Conservation (phyloP, 2,888 invertebrate genomes). For the Spodoptera littoralis region DNA sequence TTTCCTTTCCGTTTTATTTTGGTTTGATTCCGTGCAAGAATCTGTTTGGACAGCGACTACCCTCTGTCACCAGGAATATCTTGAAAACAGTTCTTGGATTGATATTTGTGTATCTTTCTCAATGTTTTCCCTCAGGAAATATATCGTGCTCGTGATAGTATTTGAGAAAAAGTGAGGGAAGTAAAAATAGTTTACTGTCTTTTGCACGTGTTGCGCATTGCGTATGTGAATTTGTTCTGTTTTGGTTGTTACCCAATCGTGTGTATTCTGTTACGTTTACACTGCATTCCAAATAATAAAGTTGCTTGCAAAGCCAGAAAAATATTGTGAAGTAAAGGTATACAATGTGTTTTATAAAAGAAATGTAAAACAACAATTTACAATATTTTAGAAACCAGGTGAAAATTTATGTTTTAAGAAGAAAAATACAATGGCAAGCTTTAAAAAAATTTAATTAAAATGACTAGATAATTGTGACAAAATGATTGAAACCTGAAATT, state of each 20-base stretch:
- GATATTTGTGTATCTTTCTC: constrained; percentile 40
- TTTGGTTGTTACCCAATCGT: background rate
- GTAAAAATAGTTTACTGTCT: background rate
- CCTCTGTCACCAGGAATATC: constrained; percentile 40
- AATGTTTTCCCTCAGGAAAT: constrained; percentile 32
- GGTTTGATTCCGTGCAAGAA: constrained; percentile 48
- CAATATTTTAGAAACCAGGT: too few relatives aligned
- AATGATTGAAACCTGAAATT: too few relatives aligned
- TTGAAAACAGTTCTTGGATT: constrained; percentile 40
- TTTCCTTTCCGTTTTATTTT: constrained; percentile 61
- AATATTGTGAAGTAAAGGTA: too few relatives aligned
- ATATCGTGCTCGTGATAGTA: constrained; percentile 21
- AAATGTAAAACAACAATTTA: too few relatives aligned
- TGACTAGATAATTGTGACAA: too few relatives aligned
- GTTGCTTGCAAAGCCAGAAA: too few relatives aligned
- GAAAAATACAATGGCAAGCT: too few relatives aligned
- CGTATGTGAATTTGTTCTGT: background rate
- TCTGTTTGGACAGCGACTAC: constrained; percentile 49
- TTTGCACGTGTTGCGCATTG: background rate
- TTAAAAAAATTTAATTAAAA: too few relatives aligned
- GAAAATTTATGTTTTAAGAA: too few relatives aligned
- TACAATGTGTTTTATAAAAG: too few relatives aligned
- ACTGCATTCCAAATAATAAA: too few relatives aligned
- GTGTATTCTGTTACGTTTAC: background rate
- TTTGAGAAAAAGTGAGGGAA: constrained; percentile 22